Conservation (phyloP, 2,888 invertebrate species). For the Cataglyphis altisquamis region DNA sequence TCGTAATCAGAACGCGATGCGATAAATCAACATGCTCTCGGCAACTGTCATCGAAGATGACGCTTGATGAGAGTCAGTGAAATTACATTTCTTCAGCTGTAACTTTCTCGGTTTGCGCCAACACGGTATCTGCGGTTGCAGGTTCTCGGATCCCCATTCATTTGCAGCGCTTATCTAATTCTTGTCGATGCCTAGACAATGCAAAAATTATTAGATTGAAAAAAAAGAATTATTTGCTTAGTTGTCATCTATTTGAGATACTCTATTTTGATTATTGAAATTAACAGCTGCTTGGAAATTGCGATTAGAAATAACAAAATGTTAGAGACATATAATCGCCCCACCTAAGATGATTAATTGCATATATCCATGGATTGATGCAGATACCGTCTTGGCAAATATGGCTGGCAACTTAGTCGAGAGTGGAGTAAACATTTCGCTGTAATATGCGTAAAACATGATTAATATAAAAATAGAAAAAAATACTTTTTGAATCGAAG, state of each 20-base stretch:
- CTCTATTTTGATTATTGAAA: not conserved
- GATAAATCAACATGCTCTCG: slow-evolving; percentile 30
- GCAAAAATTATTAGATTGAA: slow-evolving; percentile 9
- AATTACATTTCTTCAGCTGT: slow-evolving; percentile 82
- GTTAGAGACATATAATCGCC: not conserved
- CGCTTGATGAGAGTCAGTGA: not conserved
- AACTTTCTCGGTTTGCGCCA: slow-evolving; percentile 82
- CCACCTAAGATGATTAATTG: slow-evolving; percentile 96
- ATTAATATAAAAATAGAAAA: not conserved
- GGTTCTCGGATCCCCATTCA: slow-evolving; percentile 89
- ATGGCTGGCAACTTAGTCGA: slow-evolving; percentile 95
- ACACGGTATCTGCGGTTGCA: slow-evolving; percentile 73
- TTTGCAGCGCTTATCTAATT: slow-evolving; percentile 93
- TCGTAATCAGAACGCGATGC: slow-evolving; percentile 74
- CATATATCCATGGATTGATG: slow-evolving; percentile 96
- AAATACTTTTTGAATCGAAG: not conserved
- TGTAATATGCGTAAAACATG: slow-evolving; percentile 63
- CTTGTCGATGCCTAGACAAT: slow-evolving; percentile 88
- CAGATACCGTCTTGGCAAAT: slow-evolving; percentile 96
- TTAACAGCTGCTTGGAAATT: not conserved
- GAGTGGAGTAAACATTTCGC: slow-evolving; percentile 86
- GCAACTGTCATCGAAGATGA: slow-evolving; percentile 11
- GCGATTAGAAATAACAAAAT: not conserved
- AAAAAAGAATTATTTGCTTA: not conserved
- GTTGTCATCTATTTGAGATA: not conserved